These are phyloP conservation scores for Desmodus rotundus DNA, from an alignment of 2,113 vertebrate species.

Conservation along the genomic window DNA sequence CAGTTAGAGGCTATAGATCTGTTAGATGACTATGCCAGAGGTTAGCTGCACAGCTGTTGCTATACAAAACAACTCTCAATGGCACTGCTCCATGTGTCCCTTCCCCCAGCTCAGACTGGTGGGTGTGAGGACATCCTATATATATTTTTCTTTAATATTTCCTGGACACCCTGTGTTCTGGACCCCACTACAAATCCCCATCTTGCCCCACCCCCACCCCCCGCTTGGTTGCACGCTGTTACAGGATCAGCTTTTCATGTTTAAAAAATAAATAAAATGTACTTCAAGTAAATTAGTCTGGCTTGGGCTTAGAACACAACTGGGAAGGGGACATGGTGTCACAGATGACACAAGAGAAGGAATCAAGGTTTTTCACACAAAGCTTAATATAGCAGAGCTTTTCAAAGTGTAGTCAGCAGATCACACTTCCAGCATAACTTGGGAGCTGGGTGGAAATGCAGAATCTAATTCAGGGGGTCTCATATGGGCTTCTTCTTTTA, in stretches of 20 bases:
- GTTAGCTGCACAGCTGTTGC: too few species aligned
- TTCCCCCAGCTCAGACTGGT: too few species aligned
- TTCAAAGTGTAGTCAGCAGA: background rate
- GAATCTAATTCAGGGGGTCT: background rate
- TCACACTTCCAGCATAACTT: background rate
- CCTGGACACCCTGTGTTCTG: too few species aligned
- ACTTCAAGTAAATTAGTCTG: background rate
- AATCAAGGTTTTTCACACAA: background rate
- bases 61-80: too few species aligned
- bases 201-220: too few species aligned
- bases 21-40: too few species aligned
- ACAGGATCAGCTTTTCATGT: background rate
- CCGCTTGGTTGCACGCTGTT: too few species aligned
- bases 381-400: background rate
- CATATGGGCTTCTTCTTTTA: background rate
- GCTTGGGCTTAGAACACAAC: background rate
- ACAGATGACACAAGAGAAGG: background rate
- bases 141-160: too few species aligned
- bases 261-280: background rate
- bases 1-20: too few species aligned
- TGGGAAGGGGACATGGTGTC: rapidly evolving
- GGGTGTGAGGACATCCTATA: too few species aligned
- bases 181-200: too few species aligned
- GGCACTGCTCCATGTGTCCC: too few species aligned
- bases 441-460: background rate